A percentile compares a stretch with the other conserved stretches of the same genome.
Conservation (phyloP, 1,140 invertebrate genomes). For the Agrilus planipennis region DNA sequence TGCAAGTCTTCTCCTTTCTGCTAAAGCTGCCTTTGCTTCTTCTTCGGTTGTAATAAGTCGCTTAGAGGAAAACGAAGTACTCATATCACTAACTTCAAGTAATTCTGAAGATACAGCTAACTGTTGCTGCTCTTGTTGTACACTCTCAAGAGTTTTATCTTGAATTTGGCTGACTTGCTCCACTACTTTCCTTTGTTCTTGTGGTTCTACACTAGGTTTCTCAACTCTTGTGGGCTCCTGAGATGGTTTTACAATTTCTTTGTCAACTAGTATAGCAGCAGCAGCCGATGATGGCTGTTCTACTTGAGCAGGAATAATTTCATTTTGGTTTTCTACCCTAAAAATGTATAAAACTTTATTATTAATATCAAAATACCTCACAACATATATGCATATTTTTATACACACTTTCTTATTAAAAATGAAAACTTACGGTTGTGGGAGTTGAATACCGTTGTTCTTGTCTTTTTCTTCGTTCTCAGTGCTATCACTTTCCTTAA, state of each 20-base stretch:
- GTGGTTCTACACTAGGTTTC: too few species aligned
- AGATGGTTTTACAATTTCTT: too few species aligned
- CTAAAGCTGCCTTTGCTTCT: slow-evolving; percentile 78
- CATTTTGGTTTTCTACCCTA: neutral
- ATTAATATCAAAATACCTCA: too few species aligned
- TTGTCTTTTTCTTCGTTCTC: neutral
- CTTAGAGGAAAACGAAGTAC: slow-evolving; percentile 59
- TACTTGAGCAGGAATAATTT: neutral
- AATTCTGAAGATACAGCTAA: too few species aligned
- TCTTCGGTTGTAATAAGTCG: slow-evolving; percentile 73
- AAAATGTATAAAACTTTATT: neutral
- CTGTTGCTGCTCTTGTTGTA: too few species aligned
- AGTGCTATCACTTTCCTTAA: slow-evolving; percentile 1
- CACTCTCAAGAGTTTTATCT: neutral
- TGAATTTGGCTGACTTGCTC: neutral
- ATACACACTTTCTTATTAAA: too few species aligned
- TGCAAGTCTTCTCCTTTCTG: slow-evolving; percentile 69
- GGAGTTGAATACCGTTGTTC: too few species aligned
- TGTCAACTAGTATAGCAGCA: too few species aligned
- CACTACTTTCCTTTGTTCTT: neutral
- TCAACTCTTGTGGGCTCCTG: too few species aligned
- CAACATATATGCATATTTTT: too few species aligned
- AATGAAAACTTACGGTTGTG: too few species aligned
- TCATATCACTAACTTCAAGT: slow-evolving; percentile 28
- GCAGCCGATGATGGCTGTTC: neutral